phyloP scores from a whole-genome alignment of 2,888 invertebrate species.

The Elegia similella region DNA sequence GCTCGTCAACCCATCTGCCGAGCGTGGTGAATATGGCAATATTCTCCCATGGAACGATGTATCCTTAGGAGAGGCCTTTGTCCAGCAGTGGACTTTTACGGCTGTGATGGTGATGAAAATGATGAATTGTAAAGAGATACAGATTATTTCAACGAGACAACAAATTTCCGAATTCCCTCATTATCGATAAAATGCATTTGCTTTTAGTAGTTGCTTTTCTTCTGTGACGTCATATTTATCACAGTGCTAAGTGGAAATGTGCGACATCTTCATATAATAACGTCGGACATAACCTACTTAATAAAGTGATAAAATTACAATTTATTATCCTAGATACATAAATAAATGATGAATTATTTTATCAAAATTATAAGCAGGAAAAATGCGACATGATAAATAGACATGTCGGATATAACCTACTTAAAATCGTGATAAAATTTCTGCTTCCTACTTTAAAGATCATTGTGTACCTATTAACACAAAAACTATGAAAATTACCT shows the following conservation, averaged over 20 bases:
- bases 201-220: background rate
- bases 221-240: background rate
- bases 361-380: background rate
- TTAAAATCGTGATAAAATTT: background rate
- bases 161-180: too few species aligned
- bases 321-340: background rate
- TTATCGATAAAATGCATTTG: too few species aligned
- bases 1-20: too few species aligned
- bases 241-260: background rate
- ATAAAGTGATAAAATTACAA: background rate
- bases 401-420: conserved; percentile 17
- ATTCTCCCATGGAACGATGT: too few species aligned
- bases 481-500: too few species aligned
- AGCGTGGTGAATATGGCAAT: too few species aligned
- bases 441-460: background rate
- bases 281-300: conserved; percentile 6
- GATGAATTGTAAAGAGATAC: too few species aligned
- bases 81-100: too few species aligned
- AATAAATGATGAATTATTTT: background rate
- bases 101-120: too few species aligned
- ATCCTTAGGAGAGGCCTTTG: too few species aligned
- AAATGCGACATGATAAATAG: background rate
- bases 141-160: too few species aligned
- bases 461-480: too few species aligned
- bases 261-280: background rate